These are phyloP conservation scores for Istiophorus platypterus DNA, from an alignment of 2,113 vertebrate genomes.

Conservation along the genomic window DNA sequence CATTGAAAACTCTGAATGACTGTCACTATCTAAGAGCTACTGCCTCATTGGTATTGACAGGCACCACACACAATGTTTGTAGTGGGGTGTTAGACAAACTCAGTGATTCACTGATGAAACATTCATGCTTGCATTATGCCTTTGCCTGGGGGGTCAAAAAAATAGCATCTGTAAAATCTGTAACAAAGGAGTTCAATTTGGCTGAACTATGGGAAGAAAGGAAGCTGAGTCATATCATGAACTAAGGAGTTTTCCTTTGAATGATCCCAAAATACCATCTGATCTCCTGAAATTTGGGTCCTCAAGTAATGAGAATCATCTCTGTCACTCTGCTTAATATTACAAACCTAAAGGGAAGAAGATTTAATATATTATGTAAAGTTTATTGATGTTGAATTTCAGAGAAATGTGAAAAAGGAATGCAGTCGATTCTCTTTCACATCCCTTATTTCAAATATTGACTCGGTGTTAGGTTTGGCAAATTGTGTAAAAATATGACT, in stretches of 20 bases:
- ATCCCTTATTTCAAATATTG: neutral
- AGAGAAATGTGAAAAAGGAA: neutral
- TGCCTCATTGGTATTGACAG: neutral
- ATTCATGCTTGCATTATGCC: constrained; percentile 1
- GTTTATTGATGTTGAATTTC: neutral
- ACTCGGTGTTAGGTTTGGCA: neutral
- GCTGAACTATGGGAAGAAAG: constrained; percentile 19
- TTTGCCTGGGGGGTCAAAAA: neutral
- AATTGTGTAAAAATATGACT: neutral
- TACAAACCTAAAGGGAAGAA: constrained; percentile 40
- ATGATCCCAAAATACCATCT: constrained; percentile 41
- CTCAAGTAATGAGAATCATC: constrained; percentile 26
- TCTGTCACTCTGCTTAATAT: constrained; percentile 38
- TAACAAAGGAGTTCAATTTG: constrained; percentile 23
- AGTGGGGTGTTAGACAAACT: constrained; percentile 45
- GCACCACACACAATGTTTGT: neutral
- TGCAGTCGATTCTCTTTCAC: neutral
- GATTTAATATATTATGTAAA: constrained; percentile 24
- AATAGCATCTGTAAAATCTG: constrained; percentile 12
- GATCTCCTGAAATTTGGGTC: constrained; percentile 37
- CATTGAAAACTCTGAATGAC: neutral
- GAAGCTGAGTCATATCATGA: constrained; percentile 45
- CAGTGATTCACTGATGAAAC: constrained; percentile 18
- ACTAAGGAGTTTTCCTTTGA: constrained; percentile 47
- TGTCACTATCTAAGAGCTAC: constrained; percentile 5